phyloP scores from a whole-genome alignment of 2,797 vertebrate genomes.

The Amblyraja radiata region DNA sequence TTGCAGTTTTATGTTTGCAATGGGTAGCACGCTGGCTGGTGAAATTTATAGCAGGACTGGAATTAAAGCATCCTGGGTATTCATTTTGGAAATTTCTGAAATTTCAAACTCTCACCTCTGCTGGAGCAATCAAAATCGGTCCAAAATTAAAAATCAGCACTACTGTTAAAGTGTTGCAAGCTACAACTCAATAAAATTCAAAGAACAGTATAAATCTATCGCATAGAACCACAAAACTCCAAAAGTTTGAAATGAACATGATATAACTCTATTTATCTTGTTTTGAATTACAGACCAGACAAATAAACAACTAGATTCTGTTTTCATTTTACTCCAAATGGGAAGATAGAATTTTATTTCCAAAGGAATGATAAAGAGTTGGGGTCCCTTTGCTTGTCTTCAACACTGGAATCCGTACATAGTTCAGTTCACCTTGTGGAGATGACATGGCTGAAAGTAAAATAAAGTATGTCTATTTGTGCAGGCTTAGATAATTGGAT shows the following conservation, averaged over 20 bases:
- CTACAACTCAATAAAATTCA: not conserved
- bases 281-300: slow-evolving; percentile 18
- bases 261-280: not conserved
- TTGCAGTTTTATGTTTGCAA: not conserved
- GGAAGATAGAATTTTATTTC: not conserved
- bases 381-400: not conserved
- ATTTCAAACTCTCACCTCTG: not conserved
- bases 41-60: not conserved
- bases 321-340: not conserved
- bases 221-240: not conserved
- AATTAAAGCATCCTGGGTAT: not conserved
- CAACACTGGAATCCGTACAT: not conserved
- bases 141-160: not conserved
- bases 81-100: not conserved
- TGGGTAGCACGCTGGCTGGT: not conserved
- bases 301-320: not conserved
- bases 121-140: not conserved
- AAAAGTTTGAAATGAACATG: not conserved
- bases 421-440: not conserved
- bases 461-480: slow-evolving; percentile 17
- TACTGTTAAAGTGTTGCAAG: not conserved
- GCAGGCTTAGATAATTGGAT: slow-evolving; percentile 33
- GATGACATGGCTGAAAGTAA: slow-evolving; percentile 9
- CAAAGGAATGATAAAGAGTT: slow-evolving; percentile 14
- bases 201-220: not conserved